These are phyloP conservation scores for Melanotaenia duboulayi DNA, from an alignment of 2,113 vertebrate species.

Conservation along the genomic window DNA sequence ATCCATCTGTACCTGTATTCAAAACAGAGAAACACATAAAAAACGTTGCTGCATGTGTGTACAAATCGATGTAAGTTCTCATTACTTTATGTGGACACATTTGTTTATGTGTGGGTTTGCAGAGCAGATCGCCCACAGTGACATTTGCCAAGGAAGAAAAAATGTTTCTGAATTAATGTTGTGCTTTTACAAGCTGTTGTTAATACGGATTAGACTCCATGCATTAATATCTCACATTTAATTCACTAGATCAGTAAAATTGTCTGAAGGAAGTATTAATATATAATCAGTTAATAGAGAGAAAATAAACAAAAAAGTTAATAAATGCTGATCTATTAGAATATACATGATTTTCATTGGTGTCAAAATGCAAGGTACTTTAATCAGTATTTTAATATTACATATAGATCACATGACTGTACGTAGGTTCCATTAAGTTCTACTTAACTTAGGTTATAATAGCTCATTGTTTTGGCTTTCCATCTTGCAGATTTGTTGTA, in stretches of 20 bases:
- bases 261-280: constrained; percentile 1
- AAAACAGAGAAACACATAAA: background rate
- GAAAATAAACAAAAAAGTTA: background rate
- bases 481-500: background rate
- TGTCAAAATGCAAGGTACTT: background rate
- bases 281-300: background rate
- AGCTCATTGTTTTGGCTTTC: background rate
- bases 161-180: constrained; percentile 58
- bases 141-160: constrained; percentile 63
- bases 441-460: too few species aligned
- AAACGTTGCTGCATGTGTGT: constrained; percentile 14
- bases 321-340: background rate
- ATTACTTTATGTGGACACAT: constrained; percentile 36
- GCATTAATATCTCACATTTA: constrained; percentile 18
- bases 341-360: background rate
- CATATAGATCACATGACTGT: background rate
- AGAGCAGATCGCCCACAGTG: constrained; percentile 65
- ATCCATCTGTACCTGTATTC: background rate
- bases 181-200: constrained; percentile 22
- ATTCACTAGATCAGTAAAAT: background rate
- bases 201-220: constrained; percentile 30
- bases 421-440: background rate
- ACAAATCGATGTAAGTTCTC: constrained; percentile 36
- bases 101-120: constrained; percentile 70
- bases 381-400: background rate